Percentiles rank a stretch among this genome's conserved stretches.
phyloP scores from a whole-genome alignment of 2,797 vertebrate genomes.

The Mionectes olivaceus region DNA sequence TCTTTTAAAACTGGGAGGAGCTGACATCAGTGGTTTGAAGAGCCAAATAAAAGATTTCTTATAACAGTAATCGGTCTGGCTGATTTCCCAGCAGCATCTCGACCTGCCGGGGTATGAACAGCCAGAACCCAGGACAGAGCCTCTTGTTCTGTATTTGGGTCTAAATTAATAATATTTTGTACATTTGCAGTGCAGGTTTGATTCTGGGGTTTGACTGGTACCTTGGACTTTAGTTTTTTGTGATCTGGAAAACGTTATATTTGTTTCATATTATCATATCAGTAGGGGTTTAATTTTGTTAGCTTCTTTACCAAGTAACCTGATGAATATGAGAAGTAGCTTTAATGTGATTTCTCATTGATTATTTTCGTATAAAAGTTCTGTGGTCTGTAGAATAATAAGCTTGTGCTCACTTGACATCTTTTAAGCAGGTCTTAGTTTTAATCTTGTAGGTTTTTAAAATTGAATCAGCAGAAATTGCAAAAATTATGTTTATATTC shows the following conservation, averaged over 20 bases:
- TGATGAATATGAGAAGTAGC: conserved; percentile 26
- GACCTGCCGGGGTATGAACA: neutral
- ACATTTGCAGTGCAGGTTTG: neutral
- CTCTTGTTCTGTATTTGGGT: neutral
- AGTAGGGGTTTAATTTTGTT: conserved; percentile 13
- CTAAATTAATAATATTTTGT: neutral
- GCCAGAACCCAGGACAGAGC: neutral
- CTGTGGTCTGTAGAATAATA: neutral
- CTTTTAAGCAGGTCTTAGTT: neutral
- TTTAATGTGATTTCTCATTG: conserved; percentile 30
- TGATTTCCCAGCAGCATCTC: conserved; percentile 41
- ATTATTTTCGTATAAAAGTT: conserved; percentile 27
- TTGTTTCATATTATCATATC: neutral
- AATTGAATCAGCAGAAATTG: conserved; percentile 51
- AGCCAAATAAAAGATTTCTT: conserved; percentile 63
- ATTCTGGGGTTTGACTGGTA: neutral
- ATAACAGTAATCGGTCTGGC: conserved; percentile 43
- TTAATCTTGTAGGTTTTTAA: conserved; percentile 43
- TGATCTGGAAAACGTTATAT: neutral
- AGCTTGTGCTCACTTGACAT: neutral
- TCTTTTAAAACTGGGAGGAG: neutral
- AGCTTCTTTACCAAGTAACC: neutral
- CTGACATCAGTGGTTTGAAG: conserved; percentile 3
- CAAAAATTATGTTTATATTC: conserved; percentile 31
- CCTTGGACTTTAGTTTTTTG: neutral